Conservation (phyloP, 1,140 invertebrate species). For the Dendrolimus kikuchii region DNA sequence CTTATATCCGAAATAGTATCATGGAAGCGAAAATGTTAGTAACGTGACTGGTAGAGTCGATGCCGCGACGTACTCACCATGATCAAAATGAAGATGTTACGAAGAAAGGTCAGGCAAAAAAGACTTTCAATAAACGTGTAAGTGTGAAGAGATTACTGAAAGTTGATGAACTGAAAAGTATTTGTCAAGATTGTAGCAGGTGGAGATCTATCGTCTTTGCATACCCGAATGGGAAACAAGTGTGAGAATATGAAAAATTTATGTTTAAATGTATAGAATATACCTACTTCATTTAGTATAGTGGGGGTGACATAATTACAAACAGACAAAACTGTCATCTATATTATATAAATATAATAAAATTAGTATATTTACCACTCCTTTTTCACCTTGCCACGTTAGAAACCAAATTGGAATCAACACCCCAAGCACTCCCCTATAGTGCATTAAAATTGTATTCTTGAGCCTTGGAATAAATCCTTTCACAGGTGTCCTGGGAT, state of each 20-base stretch:
- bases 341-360: not conserved
- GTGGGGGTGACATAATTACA: not conserved
- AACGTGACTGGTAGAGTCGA: too few species aligned
- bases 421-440: slow-evolving; percentile 28
- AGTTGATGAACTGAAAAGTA: too few species aligned
- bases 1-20: not conserved
- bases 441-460: slow-evolving; percentile 24
- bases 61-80: too few species aligned
- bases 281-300: not conserved
- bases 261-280: too few species aligned
- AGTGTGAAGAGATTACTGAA: too few species aligned
- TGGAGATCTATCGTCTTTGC: too few species aligned
- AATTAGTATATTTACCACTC: slow-evolving; percentile 20
- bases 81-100: too few species aligned
- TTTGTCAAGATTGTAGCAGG: too few species aligned
- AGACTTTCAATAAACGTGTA: too few species aligned
- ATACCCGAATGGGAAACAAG: too few species aligned
- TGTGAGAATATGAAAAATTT: too few species aligned
- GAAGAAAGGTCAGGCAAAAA: too few species aligned
- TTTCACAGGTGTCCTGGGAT: slow-evolving; percentile 25
- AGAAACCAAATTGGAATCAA: slow-evolving; percentile 26
- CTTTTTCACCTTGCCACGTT: slow-evolving; percentile 30
- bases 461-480: slow-evolving; percentile 20
- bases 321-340: not conserved
- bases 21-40: not conserved